phyloP scores from a whole-genome alignment of 1,140 invertebrate species.

The Pogonomyrmex californicus region DNA sequence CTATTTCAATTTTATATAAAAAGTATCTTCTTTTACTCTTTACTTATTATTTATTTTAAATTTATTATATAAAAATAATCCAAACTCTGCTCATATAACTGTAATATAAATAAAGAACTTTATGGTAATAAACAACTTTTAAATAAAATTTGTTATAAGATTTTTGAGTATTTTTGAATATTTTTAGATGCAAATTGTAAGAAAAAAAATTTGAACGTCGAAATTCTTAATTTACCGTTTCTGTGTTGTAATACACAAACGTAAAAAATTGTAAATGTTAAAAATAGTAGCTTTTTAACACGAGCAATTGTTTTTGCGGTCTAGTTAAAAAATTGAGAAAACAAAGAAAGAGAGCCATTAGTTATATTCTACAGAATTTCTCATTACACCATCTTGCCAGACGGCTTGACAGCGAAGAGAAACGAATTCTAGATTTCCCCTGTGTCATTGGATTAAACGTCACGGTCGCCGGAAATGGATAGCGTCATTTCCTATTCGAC shows the following conservation, averaged over 20 bases:
- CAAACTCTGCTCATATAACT: background rate
- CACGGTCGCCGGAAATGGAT: conserved; percentile 73
- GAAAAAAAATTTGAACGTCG: background rate
- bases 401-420: conserved; percentile 60
- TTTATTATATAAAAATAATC: background rate
- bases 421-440: conserved; percentile 71
- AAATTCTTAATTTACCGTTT: background rate
- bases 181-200: background rate
- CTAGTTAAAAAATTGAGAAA: conserved; percentile 30
- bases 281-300: conserved; percentile 6
- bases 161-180: background rate
- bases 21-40: background rate
- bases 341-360: background rate
- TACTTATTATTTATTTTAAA: background rate
- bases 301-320: background rate
- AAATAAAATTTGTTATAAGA: background rate
- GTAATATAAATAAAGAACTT: background rate
- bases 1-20: background rate
- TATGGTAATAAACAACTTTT: background rate
- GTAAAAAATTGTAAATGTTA: background rate
- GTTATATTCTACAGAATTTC: conserved; percentile 61
- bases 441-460: conserved; percentile 75
- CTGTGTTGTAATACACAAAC: background rate
- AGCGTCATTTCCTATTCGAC: conserved; percentile 70
- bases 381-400: conserved; percentile 60